phyloP scores from a whole-genome alignment of 2,797 vertebrate genomes.

The Lindbergichthys nudifrons region DNA sequence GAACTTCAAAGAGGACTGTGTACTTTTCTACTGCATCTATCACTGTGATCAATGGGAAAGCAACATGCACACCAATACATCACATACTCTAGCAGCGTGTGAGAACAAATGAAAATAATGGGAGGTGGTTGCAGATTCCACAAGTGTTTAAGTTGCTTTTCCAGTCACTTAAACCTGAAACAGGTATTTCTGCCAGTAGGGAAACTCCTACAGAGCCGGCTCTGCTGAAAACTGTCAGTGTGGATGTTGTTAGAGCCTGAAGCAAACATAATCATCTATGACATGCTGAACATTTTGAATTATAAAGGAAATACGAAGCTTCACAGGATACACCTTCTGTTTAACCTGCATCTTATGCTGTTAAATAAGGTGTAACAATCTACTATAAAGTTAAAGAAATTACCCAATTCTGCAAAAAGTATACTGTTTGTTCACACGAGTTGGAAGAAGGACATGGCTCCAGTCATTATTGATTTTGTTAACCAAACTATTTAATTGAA shows the following conservation, averaged over 20 bases:
- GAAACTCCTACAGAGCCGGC: slow-evolving; percentile 9
- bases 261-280: neutral
- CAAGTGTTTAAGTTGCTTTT: slow-evolving; percentile 8
- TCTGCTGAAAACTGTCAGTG: neutral
- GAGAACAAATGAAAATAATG: slow-evolving; percentile 2
- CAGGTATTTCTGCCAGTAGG: slow-evolving; percentile 27
- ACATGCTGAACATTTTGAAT: neutral
- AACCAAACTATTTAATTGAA: slow-evolving; percentile 10
- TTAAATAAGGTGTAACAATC: neutral
- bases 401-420: neutral
- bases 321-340: neutral
- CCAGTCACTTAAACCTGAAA: slow-evolving; percentile 13
- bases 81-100: slow-evolving; percentile 6
- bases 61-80: slow-evolving; percentile 36
- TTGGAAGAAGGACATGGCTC: neutral
- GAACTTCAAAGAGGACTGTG: neutral
- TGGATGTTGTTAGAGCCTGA: neutral
- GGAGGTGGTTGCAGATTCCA: slow-evolving; percentile 20
- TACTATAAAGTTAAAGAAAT: neutral
- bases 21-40: slow-evolving; percentile 1
- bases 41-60: neutral
- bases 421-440: neutral
- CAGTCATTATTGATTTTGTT: slow-evolving; percentile 8
- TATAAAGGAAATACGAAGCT: neutral
- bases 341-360: neutral